Base-by-base conservation (phyloP, 1,140 invertebrate species). In the Ceratosolen solmsi region DNA sequence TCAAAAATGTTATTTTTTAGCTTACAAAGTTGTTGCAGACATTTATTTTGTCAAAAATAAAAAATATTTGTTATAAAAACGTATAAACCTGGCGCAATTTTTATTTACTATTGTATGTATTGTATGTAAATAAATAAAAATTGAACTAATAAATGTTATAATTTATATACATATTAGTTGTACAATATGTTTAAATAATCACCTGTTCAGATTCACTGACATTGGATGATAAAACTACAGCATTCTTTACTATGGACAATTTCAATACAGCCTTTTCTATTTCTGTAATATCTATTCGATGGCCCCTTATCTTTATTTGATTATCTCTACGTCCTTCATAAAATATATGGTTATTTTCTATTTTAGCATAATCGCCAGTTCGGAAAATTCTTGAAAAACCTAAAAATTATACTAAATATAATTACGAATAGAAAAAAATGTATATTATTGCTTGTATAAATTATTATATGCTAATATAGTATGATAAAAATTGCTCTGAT, bases 261-360 rank as follows among this genome's bases (percentile, higher is more conserved):
- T 90, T 89, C 22, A 88, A 86, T 0, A 96, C 93, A 13, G 94
- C 94, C 70, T 94, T 93, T 85, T 97, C 96, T 11, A 97, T 94
- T 92, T 97, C 96, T 0, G 93, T 92, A n/a, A 97, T 89, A 86
- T 98, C 96, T 0, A 98, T 95, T 30, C 96, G 91, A 86, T 97
- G 95, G 20, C 97, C 97, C 77, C 96, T 90, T 17, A 98, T 95
- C 91, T 98, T 98, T 0, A 98, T 93, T 89, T 98, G 97, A 0
- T 96, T 96, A 90, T 98, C 97, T 0, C 94, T 95, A 56, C 97
- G 93, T 0, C 97, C 97, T 86, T 97, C 95, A 86, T 95, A 98
- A 60, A 96, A 86, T 41, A 96, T 87, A 25, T 92, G 90, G 1
- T 93, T 95, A 75, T 96, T 95, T n/a, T 94, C 91, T 11, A 97